Conservation (phyloP, 2,113 vertebrate species). For the Herpetotheres cachinnans region DNA sequence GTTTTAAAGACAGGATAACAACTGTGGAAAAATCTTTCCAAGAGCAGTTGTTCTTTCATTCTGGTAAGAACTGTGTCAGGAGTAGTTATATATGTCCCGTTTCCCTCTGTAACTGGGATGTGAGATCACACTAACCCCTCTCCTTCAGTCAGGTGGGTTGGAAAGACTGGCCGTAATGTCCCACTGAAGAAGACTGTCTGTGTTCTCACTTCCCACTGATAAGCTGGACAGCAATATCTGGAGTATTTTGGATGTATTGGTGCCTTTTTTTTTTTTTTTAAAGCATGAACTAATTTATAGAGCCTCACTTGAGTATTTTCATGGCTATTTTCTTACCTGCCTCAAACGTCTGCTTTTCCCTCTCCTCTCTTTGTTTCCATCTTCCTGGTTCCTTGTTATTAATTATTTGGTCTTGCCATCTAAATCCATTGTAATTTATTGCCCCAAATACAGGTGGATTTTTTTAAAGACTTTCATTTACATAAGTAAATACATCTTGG, state of each 20-base stretch:
- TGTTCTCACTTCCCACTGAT: not conserved
- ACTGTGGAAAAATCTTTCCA: not conserved
- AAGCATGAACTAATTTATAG: not conserved
- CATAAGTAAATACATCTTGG: not conserved
- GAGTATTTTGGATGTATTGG: not conserved
- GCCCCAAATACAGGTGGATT: not conserved
- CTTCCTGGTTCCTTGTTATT: not conserved
- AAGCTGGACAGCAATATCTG: not conserved
- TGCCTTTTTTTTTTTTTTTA: not conserved
- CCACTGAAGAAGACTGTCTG: not conserved
- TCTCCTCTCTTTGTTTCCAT: not conserved
- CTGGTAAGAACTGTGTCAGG: not conserved
- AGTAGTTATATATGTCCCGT: not conserved
- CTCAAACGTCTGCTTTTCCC: not conserved
- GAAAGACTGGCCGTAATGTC: not conserved
- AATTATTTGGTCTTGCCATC: not conserved
- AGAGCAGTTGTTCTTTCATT: not conserved
- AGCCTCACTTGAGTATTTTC: not conserved
- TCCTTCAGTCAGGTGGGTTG: not conserved
- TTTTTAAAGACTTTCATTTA: not conserved
- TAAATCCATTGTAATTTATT: not conserved
- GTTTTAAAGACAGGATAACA: not conserved
- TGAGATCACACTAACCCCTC: not conserved
- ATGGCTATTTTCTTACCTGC: not conserved
- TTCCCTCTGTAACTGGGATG: not conserved